phyloP scores from a whole-genome alignment of 1,140 invertebrate genomes.

The Diabrotica undecimpunctata region DNA sequence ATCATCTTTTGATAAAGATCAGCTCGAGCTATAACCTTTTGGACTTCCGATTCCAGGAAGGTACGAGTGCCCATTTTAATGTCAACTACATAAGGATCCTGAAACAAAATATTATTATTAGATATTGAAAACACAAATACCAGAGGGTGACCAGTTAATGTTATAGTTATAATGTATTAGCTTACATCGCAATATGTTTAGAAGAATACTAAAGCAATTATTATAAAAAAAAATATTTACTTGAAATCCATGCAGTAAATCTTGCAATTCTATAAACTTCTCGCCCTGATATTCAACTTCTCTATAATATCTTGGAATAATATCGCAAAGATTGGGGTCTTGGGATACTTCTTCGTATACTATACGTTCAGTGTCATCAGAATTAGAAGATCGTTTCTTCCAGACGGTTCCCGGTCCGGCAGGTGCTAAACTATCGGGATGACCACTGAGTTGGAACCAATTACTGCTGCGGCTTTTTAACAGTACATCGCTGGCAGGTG shows the following conservation, averaged over 20 bases:
- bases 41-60: slow-evolving; percentile 91
- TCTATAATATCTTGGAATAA: slow-evolving; percentile 83
- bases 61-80: slow-evolving; percentile 91
- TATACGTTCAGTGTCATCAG: slow-evolving; percentile 72
- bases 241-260: slow-evolving; percentile 77
- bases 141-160: neutral
- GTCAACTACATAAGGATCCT: slow-evolving; percentile 86
- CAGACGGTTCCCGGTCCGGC: slow-evolving; percentile 91
- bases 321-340: slow-evolving; percentile 69
- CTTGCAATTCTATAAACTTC: slow-evolving; percentile 86
- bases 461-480: slow-evolving; percentile 65
- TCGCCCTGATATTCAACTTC: slow-evolving; percentile 83
- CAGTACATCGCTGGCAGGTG: slow-evolving; percentile 83
- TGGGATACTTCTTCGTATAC: slow-evolving; percentile 79
- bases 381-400: slow-evolving; percentile 71
- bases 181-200: neutral
- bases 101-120: slow-evolving; percentile 27
- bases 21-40: slow-evolving; percentile 70
- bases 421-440: slow-evolving; percentile 87
- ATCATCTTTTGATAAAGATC: slow-evolving; percentile 93
- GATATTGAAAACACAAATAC: neutral
- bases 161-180: no score
- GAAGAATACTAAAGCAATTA: neutral
- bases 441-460: slow-evolving; percentile 93
- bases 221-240: slow-evolving; percentile 40